Conservation (phyloP, 2,888 invertebrate species). For the Chymomyza amoena region DNA sequence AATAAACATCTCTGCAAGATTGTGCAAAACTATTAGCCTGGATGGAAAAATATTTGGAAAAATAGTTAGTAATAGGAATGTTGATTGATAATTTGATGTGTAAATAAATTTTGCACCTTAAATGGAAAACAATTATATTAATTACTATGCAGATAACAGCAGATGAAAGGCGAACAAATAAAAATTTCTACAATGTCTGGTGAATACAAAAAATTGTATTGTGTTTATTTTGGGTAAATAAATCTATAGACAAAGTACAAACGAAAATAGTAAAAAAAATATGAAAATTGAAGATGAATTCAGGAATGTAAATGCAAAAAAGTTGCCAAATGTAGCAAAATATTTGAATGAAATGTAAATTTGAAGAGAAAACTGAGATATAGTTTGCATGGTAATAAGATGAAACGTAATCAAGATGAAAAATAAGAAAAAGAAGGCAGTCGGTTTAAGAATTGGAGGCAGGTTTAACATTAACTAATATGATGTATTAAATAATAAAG, state of each 20-base stretch:
- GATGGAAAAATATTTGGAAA: background rate
- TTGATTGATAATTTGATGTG: background rate
- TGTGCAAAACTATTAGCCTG: constrained; percentile 36
- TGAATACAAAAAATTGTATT: background rate
- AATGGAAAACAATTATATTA: background rate
- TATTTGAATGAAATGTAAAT: too few species aligned
- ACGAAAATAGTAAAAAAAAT: too few species aligned
- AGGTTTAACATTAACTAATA: too few species aligned
- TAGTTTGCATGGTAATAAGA: too few species aligned
- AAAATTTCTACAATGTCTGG: background rate
- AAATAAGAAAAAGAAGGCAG: too few species aligned
- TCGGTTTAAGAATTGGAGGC: too few species aligned
- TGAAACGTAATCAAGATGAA: too few species aligned
- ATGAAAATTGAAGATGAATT: too few species aligned
- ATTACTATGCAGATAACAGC: background rate
- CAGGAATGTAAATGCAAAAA: too few species aligned
- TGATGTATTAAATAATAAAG: too few species aligned
- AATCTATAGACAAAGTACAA: background rate
- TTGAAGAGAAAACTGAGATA: too few species aligned
- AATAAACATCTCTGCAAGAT: background rate
- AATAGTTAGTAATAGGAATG: background rate
- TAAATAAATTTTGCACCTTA: background rate
- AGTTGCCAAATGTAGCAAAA: too few species aligned
- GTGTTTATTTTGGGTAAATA: background rate
- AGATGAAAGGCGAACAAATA: background rate